Evolutionary conservation across 2,113 vertebrate species (phyloP).

Genomic region (Ailuropoda melanoleuca): DNA sequence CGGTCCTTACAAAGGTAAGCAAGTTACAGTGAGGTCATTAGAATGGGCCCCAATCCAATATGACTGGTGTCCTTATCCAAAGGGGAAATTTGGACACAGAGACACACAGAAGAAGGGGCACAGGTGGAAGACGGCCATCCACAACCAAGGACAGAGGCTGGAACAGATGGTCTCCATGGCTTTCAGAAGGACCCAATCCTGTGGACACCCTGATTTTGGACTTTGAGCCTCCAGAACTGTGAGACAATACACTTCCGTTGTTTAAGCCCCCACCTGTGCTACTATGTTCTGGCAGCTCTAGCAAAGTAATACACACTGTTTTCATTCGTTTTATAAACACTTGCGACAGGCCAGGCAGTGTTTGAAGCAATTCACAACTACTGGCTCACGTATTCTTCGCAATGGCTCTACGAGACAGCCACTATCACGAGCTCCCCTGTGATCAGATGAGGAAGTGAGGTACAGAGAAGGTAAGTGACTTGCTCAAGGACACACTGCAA

Average conservation of each 20-base stretch:
- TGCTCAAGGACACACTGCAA: background rate
- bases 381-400: background rate
- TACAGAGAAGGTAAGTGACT: background rate
- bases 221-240: background rate
- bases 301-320: background rate
- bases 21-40: constrained; percentile 23
- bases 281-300: background rate
- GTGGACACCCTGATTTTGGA: background rate
- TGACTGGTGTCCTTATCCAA: background rate
- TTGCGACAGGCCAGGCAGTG: background rate
- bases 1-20: background rate
- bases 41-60: background rate
- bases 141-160: background rate
- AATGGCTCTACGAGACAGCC: background rate
- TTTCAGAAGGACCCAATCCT: background rate
- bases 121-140: background rate
- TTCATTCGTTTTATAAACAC: background rate
- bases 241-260: background rate
- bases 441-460: background rate
- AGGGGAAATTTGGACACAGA: background rate
- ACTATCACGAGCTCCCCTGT: background rate
- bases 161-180: background rate
- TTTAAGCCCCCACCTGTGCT: background rate
- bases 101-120: background rate
- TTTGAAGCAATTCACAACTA: background rate